A percentile compares a stretch with the other conserved stretches of the same genome.
Evolutionary conservation across 2,888 invertebrate species (phyloP).

Genomic region (Cerceris rybyensis): DNA sequence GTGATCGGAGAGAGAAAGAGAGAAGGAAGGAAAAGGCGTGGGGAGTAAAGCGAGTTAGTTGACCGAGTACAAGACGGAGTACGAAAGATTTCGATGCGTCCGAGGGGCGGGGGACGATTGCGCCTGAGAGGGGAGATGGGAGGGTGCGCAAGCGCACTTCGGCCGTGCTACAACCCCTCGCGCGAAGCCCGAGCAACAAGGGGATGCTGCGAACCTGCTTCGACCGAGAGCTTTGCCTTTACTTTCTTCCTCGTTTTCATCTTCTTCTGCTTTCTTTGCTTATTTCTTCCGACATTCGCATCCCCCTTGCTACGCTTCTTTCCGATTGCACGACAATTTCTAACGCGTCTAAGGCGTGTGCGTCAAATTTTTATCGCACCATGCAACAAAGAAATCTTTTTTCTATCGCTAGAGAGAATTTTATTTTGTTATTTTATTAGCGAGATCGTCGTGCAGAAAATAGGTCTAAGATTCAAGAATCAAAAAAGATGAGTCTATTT

Average conservation of each 20-base stretch:
- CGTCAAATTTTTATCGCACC: too few species aligned
- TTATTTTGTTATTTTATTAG: too few species aligned
- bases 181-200: conserved; percentile 52
- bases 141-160: conserved; percentile 61
- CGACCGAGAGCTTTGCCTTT: conserved; percentile 57
- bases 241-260: conserved; percentile 40
- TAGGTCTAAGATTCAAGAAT: too few species aligned
- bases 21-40: conserved; percentile 31
- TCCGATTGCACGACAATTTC: too few species aligned
- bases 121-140: conserved; percentile 30
- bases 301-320: not conserved
- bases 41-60: conserved; percentile 42
- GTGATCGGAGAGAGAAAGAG: conserved; percentile 19
- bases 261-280: conserved; percentile 13
- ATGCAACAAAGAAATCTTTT: too few species aligned
- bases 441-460: not conserved
- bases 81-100: conserved; percentile 58
- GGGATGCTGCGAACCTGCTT: conserved; percentile 73
- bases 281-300: conserved; percentile 15
- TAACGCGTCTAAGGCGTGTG: too few species aligned
- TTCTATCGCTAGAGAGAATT: too few species aligned
- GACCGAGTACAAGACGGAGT: conserved; percentile 51
- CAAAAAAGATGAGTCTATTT: not conserved
- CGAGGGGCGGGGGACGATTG: conserved; percentile 23
- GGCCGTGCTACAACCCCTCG: conserved; percentile 55